Percentiles rank a stretch among this genome's conserved stretches.
Conservation (phyloP, 2,113 vertebrate genomes). For the Indicator maculatus region DNA sequence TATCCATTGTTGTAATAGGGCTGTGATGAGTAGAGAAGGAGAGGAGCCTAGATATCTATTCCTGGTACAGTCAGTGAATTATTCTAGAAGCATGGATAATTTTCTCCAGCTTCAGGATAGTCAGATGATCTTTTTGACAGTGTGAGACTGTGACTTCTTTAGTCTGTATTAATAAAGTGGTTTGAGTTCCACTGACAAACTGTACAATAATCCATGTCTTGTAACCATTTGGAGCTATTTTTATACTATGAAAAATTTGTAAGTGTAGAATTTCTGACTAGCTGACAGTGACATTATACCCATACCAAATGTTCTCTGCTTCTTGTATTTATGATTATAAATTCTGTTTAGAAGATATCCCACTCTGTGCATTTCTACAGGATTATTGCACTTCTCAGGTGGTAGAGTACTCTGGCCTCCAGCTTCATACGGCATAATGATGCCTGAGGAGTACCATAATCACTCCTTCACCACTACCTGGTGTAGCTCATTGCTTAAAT, state of each 20-base stretch:
- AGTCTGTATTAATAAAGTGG: background rate
- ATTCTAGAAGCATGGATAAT: background rate
- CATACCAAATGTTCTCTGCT: background rate
- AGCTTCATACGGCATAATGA: background rate
- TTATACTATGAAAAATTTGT: background rate
- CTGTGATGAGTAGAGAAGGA: background rate
- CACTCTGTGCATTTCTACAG: background rate
- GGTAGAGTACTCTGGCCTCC: background rate
- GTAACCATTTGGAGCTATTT: background rate
- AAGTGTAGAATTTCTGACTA: background rate
- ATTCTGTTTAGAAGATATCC: background rate
- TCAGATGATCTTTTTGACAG: background rate
- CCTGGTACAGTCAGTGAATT: background rate
- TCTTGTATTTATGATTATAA: background rate
- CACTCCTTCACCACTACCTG: background rate
- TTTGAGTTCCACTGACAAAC: background rate
- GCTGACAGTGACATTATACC: background rate
- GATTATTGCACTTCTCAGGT: background rate
- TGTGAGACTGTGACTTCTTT: background rate
- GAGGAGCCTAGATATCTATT: background rate
- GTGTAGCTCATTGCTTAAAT: constrained; percentile 32
- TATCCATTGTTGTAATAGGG: background rate
- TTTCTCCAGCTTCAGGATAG: background rate
- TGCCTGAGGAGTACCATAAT: background rate
- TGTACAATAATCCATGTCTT: background rate